Evolutionary conservation across 2,797 vertebrate species (phyloP), one percentile per base, ranked within the genome.

Genomic region (Echeneis naucrates): DNA sequence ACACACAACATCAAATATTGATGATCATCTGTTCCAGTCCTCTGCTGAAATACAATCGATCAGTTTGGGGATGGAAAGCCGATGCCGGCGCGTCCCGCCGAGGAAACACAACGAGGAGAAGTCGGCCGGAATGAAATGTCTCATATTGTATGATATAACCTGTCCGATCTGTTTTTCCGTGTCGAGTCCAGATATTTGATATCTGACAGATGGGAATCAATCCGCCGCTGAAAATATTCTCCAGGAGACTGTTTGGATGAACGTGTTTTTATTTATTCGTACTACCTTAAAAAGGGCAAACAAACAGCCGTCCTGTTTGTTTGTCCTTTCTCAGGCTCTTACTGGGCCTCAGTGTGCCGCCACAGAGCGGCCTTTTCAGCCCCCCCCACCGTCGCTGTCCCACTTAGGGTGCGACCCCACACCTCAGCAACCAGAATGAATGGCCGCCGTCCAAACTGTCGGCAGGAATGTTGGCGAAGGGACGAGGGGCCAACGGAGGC

Each of bases 1-100:
- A 8, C 64, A 68, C 45, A 67, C 75, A 48, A 19, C 1, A 61
- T 83, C 1, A 86, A 88, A 69, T 79, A 86, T 85, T 84, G 80
- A 88, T 53, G 69, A 33, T 19, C 40, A 57, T 56, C 50, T 13
- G 64, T 62, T 79, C 82, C 78, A 52, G 40, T n/a, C 24, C 21
- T 63, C 55, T 48, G 40, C 60, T 19, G 4, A 74, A 72, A 76
- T 32, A 76, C 50, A 24, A 78, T 81, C 13, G 77, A 85, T 84
- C 69, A 0, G 21, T 60, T 65, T 45, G 5, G 1, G 33, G 48
- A 66, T 32, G 53, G 66, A 68, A 69, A 65, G 27, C 26, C 17
- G 14, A 71, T 52, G 71, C 6, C 30, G 24, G 13, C 14, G 14
- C 6, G 16, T 47, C 12, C 12, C 50, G 19, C 21, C 59, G 37